Evolutionary conservation across 1,140 invertebrate genomes (phyloP).

Genomic region (Vollenhovia emeryi): DNA sequence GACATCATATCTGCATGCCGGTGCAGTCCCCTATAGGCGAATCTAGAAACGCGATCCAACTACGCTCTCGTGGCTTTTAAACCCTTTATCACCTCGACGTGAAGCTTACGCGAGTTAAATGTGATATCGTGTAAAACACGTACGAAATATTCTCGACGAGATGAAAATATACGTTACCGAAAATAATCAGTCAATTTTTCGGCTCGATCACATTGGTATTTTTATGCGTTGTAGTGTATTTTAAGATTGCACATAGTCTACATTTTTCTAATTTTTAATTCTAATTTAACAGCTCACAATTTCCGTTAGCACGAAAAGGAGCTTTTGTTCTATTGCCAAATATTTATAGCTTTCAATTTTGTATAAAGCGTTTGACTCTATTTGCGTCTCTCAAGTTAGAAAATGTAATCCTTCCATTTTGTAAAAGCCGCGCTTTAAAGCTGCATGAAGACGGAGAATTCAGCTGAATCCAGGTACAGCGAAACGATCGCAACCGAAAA

Average conservation of each 20-base stretch:
- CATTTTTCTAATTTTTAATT: slow-evolving; percentile 10
- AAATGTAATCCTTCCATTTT: slow-evolving; percentile 35
- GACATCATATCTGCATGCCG: slow-evolving; percentile 31
- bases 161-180: background rate
- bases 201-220: background rate
- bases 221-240: background rate
- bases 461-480: background rate
- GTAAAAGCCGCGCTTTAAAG: slow-evolving; percentile 26
- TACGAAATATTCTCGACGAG: background rate
- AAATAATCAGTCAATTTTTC: background rate
- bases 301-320: background rate
- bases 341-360: background rate
- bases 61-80: background rate
- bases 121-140: background rate
- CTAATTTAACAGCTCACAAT: background rate
- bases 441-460: slow-evolving; percentile 29
- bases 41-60: slow-evolving; percentile 7
- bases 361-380: background rate
- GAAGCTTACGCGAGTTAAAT: background rate
- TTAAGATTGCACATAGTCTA: background rate
- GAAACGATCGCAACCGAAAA: slow-evolving; percentile 23
- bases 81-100: slow-evolving; percentile 14
- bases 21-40: background rate
- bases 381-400: background rate
- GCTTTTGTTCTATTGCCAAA: background rate